phyloP scores from a whole-genome alignment of 1,140 invertebrate genomes.

The Dreissena polymorpha region DNA sequence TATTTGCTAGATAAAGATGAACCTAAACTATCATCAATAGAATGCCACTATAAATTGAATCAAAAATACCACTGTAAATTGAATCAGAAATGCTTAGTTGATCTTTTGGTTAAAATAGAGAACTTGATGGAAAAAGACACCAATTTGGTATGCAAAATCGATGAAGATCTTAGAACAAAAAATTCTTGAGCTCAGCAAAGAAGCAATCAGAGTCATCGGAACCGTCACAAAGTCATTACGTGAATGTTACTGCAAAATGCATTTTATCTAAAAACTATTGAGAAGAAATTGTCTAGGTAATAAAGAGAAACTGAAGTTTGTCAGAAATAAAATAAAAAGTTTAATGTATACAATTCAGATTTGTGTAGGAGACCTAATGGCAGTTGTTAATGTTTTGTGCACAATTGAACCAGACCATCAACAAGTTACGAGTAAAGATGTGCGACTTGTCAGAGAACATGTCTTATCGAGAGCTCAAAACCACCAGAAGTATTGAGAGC shows the following conservation, averaged over 20 bases:
- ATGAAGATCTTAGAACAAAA: not conserved
- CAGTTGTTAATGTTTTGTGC: not conserved
- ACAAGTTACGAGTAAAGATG: not conserved
- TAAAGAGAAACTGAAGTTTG: not conserved
- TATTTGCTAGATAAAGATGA: constrained; percentile 5
- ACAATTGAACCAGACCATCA: too few species aligned
- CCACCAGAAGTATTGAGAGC: not conserved
- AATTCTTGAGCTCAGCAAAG: not conserved
- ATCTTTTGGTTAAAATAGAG: not conserved
- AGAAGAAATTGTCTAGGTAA: not conserved
- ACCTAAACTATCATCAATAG: not conserved
- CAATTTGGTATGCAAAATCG: not conserved
- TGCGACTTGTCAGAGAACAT: not conserved
- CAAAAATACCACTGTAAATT: too few species aligned
- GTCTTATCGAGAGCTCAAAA: not conserved
- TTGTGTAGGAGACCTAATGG: not conserved
- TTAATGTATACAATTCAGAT: not conserved
- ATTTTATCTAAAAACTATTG: not conserved
- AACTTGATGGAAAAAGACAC: not conserved
- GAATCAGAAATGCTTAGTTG: not conserved
- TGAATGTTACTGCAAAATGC: not conserved
- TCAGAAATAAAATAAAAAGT: not conserved
- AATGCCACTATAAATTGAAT: not conserved
- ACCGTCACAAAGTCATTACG: not conserved
- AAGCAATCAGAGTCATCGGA: not conserved